Conservation (phyloP, 1,140 invertebrate genomes). For the Theocolax elegans region DNA sequence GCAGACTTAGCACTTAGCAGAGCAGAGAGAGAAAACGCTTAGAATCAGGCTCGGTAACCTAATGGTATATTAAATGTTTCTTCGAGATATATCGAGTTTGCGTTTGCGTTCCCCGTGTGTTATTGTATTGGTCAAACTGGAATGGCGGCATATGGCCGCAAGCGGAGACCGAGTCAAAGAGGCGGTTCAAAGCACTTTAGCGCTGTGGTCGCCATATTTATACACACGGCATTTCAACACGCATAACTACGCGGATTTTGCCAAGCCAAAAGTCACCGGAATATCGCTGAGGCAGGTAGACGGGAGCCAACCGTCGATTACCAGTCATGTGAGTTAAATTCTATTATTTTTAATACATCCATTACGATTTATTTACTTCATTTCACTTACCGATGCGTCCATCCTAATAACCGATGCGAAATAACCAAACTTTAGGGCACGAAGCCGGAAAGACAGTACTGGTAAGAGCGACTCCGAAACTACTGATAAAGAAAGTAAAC, state of each 20-base stretch:
- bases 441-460: slow-evolving; percentile 70
- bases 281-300: slow-evolving; percentile 23
- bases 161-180: neutral
- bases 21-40: too few relatives aligned
- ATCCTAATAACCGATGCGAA: slow-evolving; percentile 4
- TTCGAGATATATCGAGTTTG: too few relatives aligned
- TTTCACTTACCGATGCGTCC: neutral
- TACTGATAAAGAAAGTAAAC: slow-evolving; percentile 78
- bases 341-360: neutral
- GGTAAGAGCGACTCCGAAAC: slow-evolving; percentile 70
- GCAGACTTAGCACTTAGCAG: too few relatives aligned
- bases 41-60: too few relatives aligned
- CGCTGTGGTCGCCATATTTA: slow-evolving; percentile 39
- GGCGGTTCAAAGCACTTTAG: slow-evolving; percentile 16
- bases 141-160: slow-evolving; percentile 1
- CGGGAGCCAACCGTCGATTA: neutral
- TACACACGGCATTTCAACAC: slow-evolving; percentile 35
- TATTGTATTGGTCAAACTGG: neutral
- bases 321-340: slow-evolving; percentile 37
- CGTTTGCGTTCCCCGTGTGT: too few relatives aligned
- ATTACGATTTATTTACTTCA: neutral
- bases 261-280: neutral
- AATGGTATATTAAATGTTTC: too few relatives aligned
- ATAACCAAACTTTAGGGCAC: slow-evolving; percentile 67
- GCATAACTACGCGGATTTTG: slow-evolving; percentile 13